These are phyloP conservation scores for Autographa pulchrina DNA, from an alignment of 2,888 invertebrate genomes.

Conservation along the genomic window DNA sequence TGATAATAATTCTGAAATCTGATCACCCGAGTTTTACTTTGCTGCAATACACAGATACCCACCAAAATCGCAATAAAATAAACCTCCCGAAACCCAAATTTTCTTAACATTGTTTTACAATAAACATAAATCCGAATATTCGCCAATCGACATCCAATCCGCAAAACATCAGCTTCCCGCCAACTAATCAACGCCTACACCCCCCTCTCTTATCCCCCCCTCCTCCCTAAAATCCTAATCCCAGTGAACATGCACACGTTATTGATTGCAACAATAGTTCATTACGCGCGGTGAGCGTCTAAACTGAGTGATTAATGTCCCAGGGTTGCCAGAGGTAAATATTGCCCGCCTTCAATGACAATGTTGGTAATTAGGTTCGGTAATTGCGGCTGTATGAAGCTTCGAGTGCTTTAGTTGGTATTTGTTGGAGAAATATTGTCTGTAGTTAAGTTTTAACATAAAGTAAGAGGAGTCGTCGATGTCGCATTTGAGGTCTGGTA, in stretches of 20 bases:
- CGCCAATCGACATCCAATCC: conserved; percentile 4
- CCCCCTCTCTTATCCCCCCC: neutral
- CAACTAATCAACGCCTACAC: conserved; percentile 28
- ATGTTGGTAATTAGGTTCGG: conserved; percentile 21
- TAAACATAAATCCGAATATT: neutral
- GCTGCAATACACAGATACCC: too few relatives aligned
- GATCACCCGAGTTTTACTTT: too few relatives aligned
- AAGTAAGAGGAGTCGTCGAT: neutral
- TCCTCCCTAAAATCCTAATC: conserved; percentile 30
- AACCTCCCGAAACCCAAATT: neutral
- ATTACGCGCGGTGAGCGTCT: conserved; percentile 65
- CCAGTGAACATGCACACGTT: conserved; percentile 50
- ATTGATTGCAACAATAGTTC: conserved; percentile 72
- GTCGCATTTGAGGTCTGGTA: too few relatives aligned
- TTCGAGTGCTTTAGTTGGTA: neutral
- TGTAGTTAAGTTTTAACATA: neutral
- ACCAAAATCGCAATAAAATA: too few relatives aligned
- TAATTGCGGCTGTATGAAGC: neutral
- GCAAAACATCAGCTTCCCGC: conserved; percentile 3
- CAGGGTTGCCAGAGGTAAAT: conserved; percentile 51
- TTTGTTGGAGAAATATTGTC: neutral
- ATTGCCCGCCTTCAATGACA: conserved; percentile 44
- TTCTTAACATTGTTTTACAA: neutral
- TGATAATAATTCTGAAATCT: too few relatives aligned
- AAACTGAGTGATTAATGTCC: conserved; percentile 71